Base-by-base conservation (phyloP, 2,888 invertebrate genomes). In the Branchellion lobata region DNA sequence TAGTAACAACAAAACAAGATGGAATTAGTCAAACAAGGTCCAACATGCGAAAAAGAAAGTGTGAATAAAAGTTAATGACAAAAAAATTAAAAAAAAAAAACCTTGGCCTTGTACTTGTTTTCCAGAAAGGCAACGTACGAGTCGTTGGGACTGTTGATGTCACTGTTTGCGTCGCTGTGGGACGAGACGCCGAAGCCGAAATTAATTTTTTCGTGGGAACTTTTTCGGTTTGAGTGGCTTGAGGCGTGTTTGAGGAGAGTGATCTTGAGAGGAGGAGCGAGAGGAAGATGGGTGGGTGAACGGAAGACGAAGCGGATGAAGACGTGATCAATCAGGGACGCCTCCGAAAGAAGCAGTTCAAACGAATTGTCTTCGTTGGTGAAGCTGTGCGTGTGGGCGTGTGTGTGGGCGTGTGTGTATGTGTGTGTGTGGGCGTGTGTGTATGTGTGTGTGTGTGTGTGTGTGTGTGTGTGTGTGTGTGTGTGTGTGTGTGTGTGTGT, bases 291-390 rank as follows among this genome's bases (percentile, higher is more conserved):
- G 18, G 61, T 31, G 33, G 53, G 11, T 21, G 77, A 21, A 24
- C 34, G 77, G 85, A 94, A 94, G 47, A 96, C 89, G 0, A 95
- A 95, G 82, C 93, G 92, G 71, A 96, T 91, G 86, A 95, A 95
- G 33, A 96, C 92, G 85, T 95, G 95, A n/a, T 94, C 94, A 79
- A 95, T 89, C 51, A 91, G 91, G 74, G 86, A 85, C 2, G 92
- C 92, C 82, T 92, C 91, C 0, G 94, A 93, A 78, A 96, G 87
- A 0, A 94, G 93, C 8, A 96, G 89, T 87, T 96, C 96, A 84
- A 96, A 92, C 34, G 95, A 91, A 85, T 96, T 95, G 86, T 96
- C 95, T 85, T 95, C 94, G 93, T 94, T 95, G 21, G 95, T 94
- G 31, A 93, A 91, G 76, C 91, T 91, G 85, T 2, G 85, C 82